Evolutionary conservation across 1,140 invertebrate genomes (phyloP).

Genomic region (Dendroctonus valens): DNA sequence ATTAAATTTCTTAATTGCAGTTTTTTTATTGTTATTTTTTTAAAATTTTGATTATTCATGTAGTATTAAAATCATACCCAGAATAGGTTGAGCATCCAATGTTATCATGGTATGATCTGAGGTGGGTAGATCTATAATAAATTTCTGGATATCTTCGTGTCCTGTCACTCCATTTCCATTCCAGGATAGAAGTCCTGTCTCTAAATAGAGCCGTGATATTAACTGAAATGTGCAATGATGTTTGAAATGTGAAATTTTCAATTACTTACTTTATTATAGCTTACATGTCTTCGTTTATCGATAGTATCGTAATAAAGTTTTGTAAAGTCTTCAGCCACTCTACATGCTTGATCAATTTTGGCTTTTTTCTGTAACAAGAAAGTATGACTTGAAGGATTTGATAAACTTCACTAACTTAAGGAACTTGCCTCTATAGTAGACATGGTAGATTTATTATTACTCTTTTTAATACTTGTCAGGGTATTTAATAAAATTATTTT

Average conservation of each 20-base stretch:
- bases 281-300: slow-evolving; percentile 78
- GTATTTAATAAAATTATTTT: too few species aligned
- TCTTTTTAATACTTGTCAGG: too few species aligned
- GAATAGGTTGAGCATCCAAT: slow-evolving; percentile 76
- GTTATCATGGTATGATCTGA: slow-evolving; percentile 69
- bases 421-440: too few species aligned
- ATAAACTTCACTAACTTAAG: too few species aligned
- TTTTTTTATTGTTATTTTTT: too few species aligned
- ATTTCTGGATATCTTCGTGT: slow-evolving; percentile 74
- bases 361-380: slow-evolving; percentile 37
- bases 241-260: slow-evolving; percentile 6
- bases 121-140: slow-evolving; percentile 70
- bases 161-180: slow-evolving; percentile 78
- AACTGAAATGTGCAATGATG: slow-evolving; percentile 54
- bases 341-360: slow-evolving; percentile 72
- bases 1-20: too few species aligned
- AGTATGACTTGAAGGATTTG: too few species aligned
- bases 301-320: slow-evolving; percentile 79
- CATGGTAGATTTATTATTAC: too few species aligned
- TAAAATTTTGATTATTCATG: too few species aligned
- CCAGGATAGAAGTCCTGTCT: slow-evolving; percentile 78
- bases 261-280: slow-evolving; percentile 30
- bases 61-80: slow-evolving; percentile 53
- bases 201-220: slow-evolving; percentile 74
- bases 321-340: slow-evolving; percentile 77